Percentiles rank a stretch among this genome's conserved stretches.
phyloP scores from a whole-genome alignment of 64 coral and sea anemone species.

The Stichodactyla mertensii region DNA sequence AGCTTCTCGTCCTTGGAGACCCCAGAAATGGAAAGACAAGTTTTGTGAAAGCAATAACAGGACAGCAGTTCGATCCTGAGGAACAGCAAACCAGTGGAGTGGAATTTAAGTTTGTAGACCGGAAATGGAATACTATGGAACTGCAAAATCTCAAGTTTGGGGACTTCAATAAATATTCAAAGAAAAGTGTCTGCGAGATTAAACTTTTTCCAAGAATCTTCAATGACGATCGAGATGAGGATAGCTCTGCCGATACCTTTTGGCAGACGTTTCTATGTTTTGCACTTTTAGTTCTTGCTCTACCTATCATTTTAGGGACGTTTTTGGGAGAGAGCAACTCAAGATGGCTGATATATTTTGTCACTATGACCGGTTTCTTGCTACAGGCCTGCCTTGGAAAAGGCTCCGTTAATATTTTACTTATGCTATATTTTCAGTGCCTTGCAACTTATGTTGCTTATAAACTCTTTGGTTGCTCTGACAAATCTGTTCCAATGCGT shows the following conservation, averaged over 20 bases:
- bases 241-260: not conserved
- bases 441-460: not conserved
- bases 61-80: slow-evolving; percentile 29
- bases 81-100: slow-evolving; percentile 37
- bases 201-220: not conserved
- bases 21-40: slow-evolving; percentile 50
- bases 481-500: not conserved
- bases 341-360: not conserved
- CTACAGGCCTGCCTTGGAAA: not conserved
- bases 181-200: not conserved
- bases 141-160: slow-evolving; percentile 36
- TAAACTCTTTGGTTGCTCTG: not conserved
- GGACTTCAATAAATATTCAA: slow-evolving; percentile 24
- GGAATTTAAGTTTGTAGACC: slow-evolving; percentile 30
- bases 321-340: not conserved
- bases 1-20: slow-evolving; percentile 49
- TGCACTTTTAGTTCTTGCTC: not conserved
- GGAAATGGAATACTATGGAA: slow-evolving; percentile 27
- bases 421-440: not conserved
- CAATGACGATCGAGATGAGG: not conserved
- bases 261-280: not conserved
- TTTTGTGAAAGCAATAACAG: slow-evolving; percentile 35
- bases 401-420: not conserved
- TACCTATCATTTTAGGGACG: not conserved
- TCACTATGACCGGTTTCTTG: not conserved